Conservation (phyloP, 2,888 invertebrate genomes). For the Folsomia candida region DNA sequence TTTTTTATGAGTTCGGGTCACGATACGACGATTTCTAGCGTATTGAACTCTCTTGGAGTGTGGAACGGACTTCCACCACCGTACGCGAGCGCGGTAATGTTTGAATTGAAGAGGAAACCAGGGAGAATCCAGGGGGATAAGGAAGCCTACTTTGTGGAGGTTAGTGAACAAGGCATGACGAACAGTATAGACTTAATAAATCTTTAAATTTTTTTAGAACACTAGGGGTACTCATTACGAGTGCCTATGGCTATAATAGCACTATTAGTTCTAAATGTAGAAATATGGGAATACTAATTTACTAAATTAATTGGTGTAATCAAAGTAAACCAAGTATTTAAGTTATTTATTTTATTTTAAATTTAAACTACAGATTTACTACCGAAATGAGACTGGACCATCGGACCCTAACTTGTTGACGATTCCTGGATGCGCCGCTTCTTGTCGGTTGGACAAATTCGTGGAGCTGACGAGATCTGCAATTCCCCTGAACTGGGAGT, state of each 20-base stretch:
- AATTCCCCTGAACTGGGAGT: conserved; percentile 65
- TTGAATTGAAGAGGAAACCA: conserved; percentile 64
- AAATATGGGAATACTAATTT: too few relatives aligned
- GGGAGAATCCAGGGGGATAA: too few relatives aligned
- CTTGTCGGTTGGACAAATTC: conserved; percentile 65
- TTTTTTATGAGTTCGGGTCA: conserved; percentile 75
- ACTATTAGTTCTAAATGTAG: too few relatives aligned
- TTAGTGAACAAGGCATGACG: too few relatives aligned
- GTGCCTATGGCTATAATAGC: too few relatives aligned
- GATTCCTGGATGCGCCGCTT: conserved; percentile 65
- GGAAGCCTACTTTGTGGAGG: too few relatives aligned
- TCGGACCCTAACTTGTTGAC: conserved; percentile 61
- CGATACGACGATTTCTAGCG: conserved; percentile 73
- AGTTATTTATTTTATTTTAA: conserved; percentile 51
- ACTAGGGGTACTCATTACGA: too few relatives aligned
- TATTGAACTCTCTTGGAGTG: conserved; percentile 70
- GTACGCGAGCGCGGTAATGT: conserved; percentile 62
- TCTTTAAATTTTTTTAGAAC: too few relatives aligned
- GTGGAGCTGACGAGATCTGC: conserved; percentile 62
- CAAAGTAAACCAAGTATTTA: conserved; percentile 57
- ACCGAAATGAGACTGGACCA: conserved; percentile 56
- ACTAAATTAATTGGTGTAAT: too few relatives aligned
- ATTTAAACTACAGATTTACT: conserved; percentile 62
- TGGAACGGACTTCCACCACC: conserved; percentile 55
- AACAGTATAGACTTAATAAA: too few relatives aligned